These are phyloP conservation scores for Rallus limicola DNA, from an alignment of 2,113 vertebrate genomes.

Conservation along the genomic window DNA sequence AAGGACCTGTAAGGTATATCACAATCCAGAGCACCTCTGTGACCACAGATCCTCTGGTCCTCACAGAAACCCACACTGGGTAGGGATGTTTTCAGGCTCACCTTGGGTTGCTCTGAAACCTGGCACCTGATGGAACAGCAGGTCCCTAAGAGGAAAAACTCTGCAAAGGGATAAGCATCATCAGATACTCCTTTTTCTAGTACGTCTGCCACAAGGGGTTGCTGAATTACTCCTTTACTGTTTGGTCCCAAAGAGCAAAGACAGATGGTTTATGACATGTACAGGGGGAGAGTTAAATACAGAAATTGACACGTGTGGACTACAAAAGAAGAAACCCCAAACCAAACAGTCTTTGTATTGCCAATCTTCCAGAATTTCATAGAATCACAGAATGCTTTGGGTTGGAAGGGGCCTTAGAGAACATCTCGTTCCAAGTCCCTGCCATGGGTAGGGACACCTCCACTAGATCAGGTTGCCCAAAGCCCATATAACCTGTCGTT, in stretches of 20 bases:
- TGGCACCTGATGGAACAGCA: background rate
- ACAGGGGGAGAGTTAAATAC: background rate
- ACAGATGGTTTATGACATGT: background rate
- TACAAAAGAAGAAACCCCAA: background rate
- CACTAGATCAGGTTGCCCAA: no score
- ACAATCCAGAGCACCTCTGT: background rate
- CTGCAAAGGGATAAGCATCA: background rate
- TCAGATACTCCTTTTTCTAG: no score
- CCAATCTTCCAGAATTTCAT: background rate
- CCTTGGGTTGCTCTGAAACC: background rate
- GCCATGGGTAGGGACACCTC: no score
- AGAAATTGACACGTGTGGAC: background rate
- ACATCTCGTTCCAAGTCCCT: no score
- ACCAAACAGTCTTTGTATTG: background rate
- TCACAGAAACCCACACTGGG: background rate
- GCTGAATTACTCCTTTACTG: no score
- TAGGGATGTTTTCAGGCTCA: background rate
- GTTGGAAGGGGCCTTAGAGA: no score
- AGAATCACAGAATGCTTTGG: no score
- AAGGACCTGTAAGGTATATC: background rate
- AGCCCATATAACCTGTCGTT: no score
- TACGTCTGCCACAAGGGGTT: background rate
- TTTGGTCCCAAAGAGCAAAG: background rate
- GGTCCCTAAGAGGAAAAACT: background rate
- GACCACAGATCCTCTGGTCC: background rate